These are phyloP conservation scores for Caradrina clavipalpis DNA, from an alignment of 2,888 invertebrate genomes.

Conservation along the genomic window DNA sequence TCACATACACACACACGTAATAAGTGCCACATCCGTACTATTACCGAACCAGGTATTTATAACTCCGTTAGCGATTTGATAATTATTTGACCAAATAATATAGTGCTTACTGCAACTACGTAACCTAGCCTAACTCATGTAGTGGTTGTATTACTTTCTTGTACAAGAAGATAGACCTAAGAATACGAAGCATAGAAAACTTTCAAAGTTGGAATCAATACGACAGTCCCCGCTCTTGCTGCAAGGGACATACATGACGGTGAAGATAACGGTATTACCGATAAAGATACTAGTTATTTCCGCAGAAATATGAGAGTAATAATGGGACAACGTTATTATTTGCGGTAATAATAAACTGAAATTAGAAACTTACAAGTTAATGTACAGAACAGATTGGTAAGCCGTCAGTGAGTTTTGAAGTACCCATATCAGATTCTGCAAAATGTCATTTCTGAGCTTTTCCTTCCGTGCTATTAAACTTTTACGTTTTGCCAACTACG, in stretches of 20 bases:
- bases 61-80: constrained; percentile 1
- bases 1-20: constrained; percentile 16
- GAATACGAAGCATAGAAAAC: constrained; percentile 3
- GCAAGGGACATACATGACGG: constrained; percentile 24
- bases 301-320: constrained; percentile 40
- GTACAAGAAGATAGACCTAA: background rate
- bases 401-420: constrained; percentile 46
- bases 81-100: background rate
- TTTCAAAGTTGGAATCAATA: background rate
- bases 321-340: constrained; percentile 47
- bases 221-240: constrained; percentile 9
- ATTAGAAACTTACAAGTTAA: constrained; percentile 40
- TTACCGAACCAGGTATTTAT: background rate
- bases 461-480: constrained; percentile 18
- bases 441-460: constrained; percentile 38
- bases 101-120: background rate
- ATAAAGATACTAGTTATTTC: constrained; percentile 19
- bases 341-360: constrained; percentile 42
- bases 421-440: constrained; percentile 32
- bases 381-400: constrained; percentile 43
- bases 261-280: constrained; percentile 28
- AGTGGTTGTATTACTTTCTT: background rate
- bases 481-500: constrained; percentile 15
- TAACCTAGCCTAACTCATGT: background rate
- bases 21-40: constrained; percentile 10